A percentile compares a stretch with the other conserved stretches of the same genome.
Conservation (phyloP, 2,113 vertebrate species). For the Pimephales promelas region DNA sequence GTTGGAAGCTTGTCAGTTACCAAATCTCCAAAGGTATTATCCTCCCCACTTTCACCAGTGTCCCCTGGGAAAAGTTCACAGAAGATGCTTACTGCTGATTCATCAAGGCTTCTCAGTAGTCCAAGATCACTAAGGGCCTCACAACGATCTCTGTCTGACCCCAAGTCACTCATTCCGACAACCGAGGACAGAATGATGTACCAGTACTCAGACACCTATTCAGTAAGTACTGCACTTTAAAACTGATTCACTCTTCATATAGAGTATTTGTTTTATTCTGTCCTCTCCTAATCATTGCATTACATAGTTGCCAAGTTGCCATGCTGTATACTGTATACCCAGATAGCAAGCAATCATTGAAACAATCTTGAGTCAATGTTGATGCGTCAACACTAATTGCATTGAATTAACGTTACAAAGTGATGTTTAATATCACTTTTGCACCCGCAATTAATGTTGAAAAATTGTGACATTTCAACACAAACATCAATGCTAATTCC, state of each 20-base stretch:
- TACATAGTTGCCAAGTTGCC: neutral
- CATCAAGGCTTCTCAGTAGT: constrained; percentile 85
- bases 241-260: neutral
- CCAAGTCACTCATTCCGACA: constrained; percentile 91
- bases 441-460: too few relatives aligned
- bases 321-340: neutral
- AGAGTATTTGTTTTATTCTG: neutral
- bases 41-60: constrained; percentile 89
- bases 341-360: too few relatives aligned
- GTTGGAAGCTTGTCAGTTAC: constrained; percentile 80
- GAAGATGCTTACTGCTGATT: constrained; percentile 87
- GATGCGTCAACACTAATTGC: too few relatives aligned
- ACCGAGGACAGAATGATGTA: constrained; percentile 91
- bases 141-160: constrained; percentile 94
- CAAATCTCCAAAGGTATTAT: constrained; percentile 91
- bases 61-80: constrained; percentile 91
- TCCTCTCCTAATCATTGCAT: neutral
- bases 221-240: constrained; percentile 81
- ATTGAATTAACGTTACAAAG: too few relatives aligned
- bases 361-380: too few relatives aligned
- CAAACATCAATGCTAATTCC: too few relatives aligned
- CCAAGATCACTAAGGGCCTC: constrained; percentile 89
- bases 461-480: too few relatives aligned
- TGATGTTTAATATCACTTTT: too few relatives aligned
- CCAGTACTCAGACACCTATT: constrained; percentile 88